phyloP scores from a whole-genome alignment of 2,888 invertebrate species.

The Anthophora plumipes region DNA sequence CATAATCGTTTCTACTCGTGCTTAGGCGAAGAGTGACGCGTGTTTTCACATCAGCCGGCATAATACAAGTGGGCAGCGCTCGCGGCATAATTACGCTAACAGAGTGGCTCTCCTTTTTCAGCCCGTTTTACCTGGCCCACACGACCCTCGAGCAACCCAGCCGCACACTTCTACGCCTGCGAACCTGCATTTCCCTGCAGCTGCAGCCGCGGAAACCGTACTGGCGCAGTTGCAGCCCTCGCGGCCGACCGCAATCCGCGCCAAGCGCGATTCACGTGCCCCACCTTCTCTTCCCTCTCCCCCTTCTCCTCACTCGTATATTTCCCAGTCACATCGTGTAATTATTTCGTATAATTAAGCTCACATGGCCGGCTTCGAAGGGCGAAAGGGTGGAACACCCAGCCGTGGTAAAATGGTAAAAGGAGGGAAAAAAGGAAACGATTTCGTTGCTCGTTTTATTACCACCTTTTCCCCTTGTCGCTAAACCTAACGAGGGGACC shows the following conservation, averaged over 20 bases:
- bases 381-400: background rate
- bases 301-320: constrained; percentile 52
- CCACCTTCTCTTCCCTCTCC: background rate
- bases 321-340: constrained; percentile 68
- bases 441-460: background rate
- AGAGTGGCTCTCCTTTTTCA: constrained; percentile 59
- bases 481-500: no score
- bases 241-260: constrained; percentile 76
- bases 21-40: constrained; percentile 23
- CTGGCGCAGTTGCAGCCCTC: constrained; percentile 68
- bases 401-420: background rate
- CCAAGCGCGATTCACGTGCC: constrained; percentile 65
- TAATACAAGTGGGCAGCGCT: constrained; percentile 37
- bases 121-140: constrained; percentile 40
- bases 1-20: constrained; percentile 40
- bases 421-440: background rate
- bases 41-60: constrained; percentile 49
- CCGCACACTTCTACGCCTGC: constrained; percentile 48
- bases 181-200: constrained; percentile 63
- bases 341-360: constrained; percentile 81
- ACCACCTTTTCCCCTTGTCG: no score
- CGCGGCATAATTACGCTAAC: constrained; percentile 67
- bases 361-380: constrained; percentile 35
- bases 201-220: constrained; percentile 52
- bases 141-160: constrained; percentile 8